Base-by-base conservation (phyloP, 2,888 invertebrate species). In the Lasioglossum vierecki region DNA sequence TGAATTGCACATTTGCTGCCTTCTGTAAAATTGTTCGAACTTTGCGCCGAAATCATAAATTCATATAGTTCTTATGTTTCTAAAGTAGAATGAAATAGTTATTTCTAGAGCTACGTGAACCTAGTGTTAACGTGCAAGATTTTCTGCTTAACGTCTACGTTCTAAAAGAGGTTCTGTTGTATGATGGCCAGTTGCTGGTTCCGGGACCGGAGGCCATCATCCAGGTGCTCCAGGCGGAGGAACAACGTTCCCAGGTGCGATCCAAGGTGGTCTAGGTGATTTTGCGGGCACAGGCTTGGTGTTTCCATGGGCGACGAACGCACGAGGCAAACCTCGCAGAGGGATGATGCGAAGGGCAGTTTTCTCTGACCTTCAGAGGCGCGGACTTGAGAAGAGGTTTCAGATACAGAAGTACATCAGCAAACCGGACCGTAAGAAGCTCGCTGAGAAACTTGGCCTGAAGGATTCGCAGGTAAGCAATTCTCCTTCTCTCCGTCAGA, bases 271-370 rank as follows among this genome's bases (percentile, higher is more conserved):
- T 44, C 89, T 95, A 74, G 92, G 94, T 81, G 92, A 95, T 82
- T 89, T 95, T 85, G 88, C 94, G 86, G 87, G 95, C 92, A 92
- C 95, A 94, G 93, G 95, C 93, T 83, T 94, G 92, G 93, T 96
- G 0, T 98, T 98, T 94, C 98, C 98, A 15, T 98, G 98, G 98
- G 98, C 98, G 66, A 98, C 98, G 93, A 98, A 98, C 94, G 97
- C 98, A 44, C 96, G 98, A 95, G 98, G 98, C 93, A 98, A 99
- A 94, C 99, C 99, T 0, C 96, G 99, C 0, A 96, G 99, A 9
- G 99, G 99, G 0, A 99, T 99, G 99, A 98, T 99, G 97, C 96
- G 99, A 66, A 96, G 99, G 63, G 99, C 99, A 0, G 99, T 99
- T 66, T 99, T 99, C 96, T 98, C 98, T 4, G 99, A 99, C 94